Evolutionary conservation across 2,797 vertebrate species (phyloP), one percentile per base, ranked within the genome.

Genomic region (Halcyon chelicuti): DNA sequence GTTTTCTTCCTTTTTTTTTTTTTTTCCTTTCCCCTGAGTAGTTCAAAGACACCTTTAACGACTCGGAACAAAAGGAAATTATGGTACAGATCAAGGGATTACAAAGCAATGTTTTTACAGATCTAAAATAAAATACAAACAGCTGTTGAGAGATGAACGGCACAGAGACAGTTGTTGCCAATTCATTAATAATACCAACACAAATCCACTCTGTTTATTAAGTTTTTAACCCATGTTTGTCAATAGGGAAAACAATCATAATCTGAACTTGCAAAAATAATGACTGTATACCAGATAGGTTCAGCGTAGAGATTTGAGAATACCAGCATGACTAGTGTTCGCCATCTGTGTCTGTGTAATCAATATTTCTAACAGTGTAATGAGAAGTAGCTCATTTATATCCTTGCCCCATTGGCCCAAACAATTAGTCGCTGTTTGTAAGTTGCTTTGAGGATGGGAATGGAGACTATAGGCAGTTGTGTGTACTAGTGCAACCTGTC

Each of bases 71-170:
- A 98, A 98, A 98, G 94, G 90, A 98, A 98, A 98, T 97, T 97
- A 97, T 97, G 96, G 94, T 94, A 96, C 86, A 96, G 96, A 98
- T 98, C 97, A 98, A 98, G 97, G 90, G 96, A 97, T 96, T 97
- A 97, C 70, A 83, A 71, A 91, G 71, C 96, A 96, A 95, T 96
- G 86, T 96, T 98, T 98, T 97, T 94, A 96, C 96, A 97, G 95
- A 97, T 97, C 97, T 98, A 98, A 98, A 98, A 97, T 97, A 98
- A 98, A 98, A 97, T 95, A 97, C 97, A 98, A 98, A 97, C 97
- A 98, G 95, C 97, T 98, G 97, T 97, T 96, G 93, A 94, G 92
- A 97, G 93, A 97, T 94, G 75, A 91, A 84, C 14, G 49, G 35
- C 84, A 90, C 58, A 94, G 92, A 94, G 96, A 93, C 92, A 83